Conservation (phyloP, 2,888 invertebrate genomes). For the Lepidonotus clava region DNA sequence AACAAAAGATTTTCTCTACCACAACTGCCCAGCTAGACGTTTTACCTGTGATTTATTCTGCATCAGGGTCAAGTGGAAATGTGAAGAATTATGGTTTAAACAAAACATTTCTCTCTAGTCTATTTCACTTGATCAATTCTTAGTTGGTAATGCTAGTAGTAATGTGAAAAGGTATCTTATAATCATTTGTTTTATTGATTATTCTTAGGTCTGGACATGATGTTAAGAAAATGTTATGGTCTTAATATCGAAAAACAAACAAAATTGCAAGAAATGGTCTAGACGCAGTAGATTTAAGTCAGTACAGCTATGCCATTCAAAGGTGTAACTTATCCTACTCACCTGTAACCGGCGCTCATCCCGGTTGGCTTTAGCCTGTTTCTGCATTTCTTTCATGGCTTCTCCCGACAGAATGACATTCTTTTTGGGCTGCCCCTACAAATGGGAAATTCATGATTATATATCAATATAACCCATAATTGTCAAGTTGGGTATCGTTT, state of each 20-base stretch:
- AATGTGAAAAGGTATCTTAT: too few species aligned
- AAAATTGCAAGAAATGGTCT: too few species aligned
- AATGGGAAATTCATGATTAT: not conserved
- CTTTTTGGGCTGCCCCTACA: slow-evolving; percentile 67
- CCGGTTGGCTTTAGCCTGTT: slow-evolving; percentile 77
- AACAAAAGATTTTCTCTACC: not conserved
- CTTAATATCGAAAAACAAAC: too few species aligned
- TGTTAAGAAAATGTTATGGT: too few species aligned
- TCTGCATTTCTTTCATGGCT: slow-evolving; percentile 79
- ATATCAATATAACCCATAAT: not conserved
- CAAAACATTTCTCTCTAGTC: not conserved
- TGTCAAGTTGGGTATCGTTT: too few species aligned
- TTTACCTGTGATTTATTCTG: slow-evolving; percentile 41
- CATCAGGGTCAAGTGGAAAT: slow-evolving; percentile 24
- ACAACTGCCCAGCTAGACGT: not conserved
- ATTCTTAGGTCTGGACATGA: too few species aligned
- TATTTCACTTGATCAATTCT: too few species aligned
- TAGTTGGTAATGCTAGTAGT: too few species aligned
- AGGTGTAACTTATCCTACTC: slow-evolving; percentile 53
- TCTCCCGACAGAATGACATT: slow-evolving; percentile 77
- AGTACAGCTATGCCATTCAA: not conserved
- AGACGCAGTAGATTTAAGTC: too few species aligned
- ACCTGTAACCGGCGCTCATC: slow-evolving; percentile 78
- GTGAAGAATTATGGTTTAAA: slow-evolving; percentile 12
- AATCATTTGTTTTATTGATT: too few species aligned